Conservation (phyloP, 2,113 vertebrate species). For the Dolichotis patagonum region DNA sequence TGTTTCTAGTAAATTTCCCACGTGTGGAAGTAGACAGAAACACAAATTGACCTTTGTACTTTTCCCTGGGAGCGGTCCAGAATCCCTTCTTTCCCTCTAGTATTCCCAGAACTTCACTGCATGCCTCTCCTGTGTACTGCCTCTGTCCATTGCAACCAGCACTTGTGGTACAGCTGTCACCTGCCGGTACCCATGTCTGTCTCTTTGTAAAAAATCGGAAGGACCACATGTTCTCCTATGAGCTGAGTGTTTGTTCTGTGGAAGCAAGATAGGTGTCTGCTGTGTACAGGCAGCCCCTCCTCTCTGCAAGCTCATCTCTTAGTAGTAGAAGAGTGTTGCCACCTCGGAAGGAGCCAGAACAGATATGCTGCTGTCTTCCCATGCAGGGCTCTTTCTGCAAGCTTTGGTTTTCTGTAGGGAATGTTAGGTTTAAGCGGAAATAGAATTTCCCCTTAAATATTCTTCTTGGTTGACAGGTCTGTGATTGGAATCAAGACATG, state of each 20-base stretch:
- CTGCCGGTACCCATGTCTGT: background rate
- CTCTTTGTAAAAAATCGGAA: conserved; percentile 20
- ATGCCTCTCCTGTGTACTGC: background rate
- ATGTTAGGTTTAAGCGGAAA: conserved; percentile 69
- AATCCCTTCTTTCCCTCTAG: background rate
- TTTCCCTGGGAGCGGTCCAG: background rate
- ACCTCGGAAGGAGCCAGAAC: background rate
- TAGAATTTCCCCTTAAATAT: conserved; percentile 74
- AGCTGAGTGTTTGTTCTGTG: background rate
- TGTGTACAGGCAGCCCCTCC: background rate
- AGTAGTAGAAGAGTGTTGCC: background rate
- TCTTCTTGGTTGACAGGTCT: conserved; percentile 78
- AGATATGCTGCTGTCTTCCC: conserved; percentile 21
- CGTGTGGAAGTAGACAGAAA: background rate
- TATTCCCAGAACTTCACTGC: background rate
- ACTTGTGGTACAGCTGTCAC: too few species aligned
- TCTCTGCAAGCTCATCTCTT: background rate
- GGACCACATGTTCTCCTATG: conserved; percentile 1
- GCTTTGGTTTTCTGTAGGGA: conserved; percentile 57
- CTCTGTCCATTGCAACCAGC: background rate
- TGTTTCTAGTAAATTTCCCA: background rate
- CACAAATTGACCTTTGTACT: rapidly evolving
- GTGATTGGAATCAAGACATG: conserved; percentile 77
- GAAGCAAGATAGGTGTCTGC: conserved; percentile 10
- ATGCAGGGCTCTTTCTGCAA: conserved; percentile 50